Evolutionary conservation across 35 echinoderm and acorn worm genomes (phyloP), one percentile per base, ranked within the genome.

Genomic region (Apostichopus parvimensis): DNA sequence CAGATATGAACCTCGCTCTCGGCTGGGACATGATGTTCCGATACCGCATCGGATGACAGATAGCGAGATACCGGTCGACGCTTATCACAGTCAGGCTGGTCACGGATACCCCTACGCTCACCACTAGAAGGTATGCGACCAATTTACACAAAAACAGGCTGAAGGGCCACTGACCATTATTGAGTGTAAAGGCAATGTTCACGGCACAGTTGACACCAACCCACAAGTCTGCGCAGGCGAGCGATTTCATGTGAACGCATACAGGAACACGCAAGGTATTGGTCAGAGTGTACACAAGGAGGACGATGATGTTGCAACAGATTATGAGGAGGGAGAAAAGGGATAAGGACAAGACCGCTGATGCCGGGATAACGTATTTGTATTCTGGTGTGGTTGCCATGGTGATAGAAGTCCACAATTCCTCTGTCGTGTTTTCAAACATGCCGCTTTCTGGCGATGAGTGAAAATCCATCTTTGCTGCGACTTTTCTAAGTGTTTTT

Each of bases 41-140:
- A 60, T 96, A 96, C 52, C 77, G 45, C 73, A 96, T 26, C 0
- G 95, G 95, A 45, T 94, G 80, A 17, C 86, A 85, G 52, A 96
- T 90, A 55, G 95, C 95, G 56, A 93, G 75, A 80, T 94, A 96
- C 6, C 95, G 95, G 24, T 96, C 95, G 15, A 94, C 55, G 24
- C 95, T 90, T 52, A 96, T 96, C 26, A 91, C 76, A 1, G 93
- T 92, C 0, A 96, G 73, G 15, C 80, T 94, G 13, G 73, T 92
- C 17, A 96, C 91, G 6, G 93, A 94, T 15, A 96, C 95, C 12
- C 25, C 66, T 17, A 94, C 59, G 25, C 83, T 91, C 13, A 96
- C 83, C 15, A 92, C 76, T 5, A 92, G 90, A 6, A 96, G 54
- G 61, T 94, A 94, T 18, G 53, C 86, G 2, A 92, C 71, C 86